Conservation (phyloP, 37 sponge, comb jelly and placozoan species). For the Haliclona indistincta region DNA sequence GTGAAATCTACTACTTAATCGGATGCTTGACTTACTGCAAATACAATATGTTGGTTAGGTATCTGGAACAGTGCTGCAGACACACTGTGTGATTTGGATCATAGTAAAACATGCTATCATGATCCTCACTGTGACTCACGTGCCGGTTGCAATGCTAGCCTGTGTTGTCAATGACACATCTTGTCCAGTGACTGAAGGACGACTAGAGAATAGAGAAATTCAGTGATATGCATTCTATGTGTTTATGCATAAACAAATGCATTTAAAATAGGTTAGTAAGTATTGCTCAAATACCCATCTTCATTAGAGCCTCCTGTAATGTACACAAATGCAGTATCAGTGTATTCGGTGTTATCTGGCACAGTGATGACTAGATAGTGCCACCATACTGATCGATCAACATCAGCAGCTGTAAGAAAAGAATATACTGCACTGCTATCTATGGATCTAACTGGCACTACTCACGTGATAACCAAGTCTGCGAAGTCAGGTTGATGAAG, state of each 20-base stretch:
- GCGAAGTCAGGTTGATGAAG: slow-evolving; percentile 92
- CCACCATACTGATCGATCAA: slow-evolving; percentile 82
- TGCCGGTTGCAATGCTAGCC: slow-evolving; percentile 41
- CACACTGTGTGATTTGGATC: slow-evolving; percentile 31
- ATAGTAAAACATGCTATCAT: not conserved
- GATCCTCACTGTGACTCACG: slow-evolving; percentile 26
- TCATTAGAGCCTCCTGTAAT: slow-evolving; percentile 82
- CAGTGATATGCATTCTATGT: no score
- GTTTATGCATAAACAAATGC: no score
- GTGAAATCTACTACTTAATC: no score
- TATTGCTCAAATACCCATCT: slow-evolving; percentile 29
- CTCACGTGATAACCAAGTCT: slow-evolving; percentile 81
- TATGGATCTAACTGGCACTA: not conserved
- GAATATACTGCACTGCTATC: not conserved
- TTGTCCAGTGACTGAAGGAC: slow-evolving; percentile 26
- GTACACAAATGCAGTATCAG: slow-evolving; percentile 79
- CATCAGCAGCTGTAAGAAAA: slow-evolving; percentile 32
- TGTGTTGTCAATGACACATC: slow-evolving; percentile 40
- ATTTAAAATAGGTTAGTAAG: not conserved
- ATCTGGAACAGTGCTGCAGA: slow-evolving; percentile 83
- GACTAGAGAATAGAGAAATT: not conserved
- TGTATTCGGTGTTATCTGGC: slow-evolving; percentile 59
- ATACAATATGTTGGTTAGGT: slow-evolving; percentile 82
- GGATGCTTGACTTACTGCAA: slow-evolving; percentile 70
- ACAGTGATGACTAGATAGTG: slow-evolving; percentile 81